Evolutionary conservation across 1,140 invertebrate species (phyloP), one percentile per base, ranked within the genome.

Genomic region (Calephelis virginiensis): DNA sequence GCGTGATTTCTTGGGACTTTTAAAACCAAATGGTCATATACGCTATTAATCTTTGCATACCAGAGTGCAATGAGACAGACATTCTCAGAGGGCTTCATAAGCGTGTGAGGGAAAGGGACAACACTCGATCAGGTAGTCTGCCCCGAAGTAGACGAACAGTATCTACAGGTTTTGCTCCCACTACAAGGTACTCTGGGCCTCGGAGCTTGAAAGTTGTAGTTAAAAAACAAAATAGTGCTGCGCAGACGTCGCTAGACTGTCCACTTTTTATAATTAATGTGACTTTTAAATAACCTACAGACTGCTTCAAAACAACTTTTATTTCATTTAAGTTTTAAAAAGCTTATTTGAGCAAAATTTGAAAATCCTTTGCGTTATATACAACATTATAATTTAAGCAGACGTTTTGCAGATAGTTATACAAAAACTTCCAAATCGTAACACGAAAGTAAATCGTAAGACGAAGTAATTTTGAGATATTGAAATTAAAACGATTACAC

Each of bases 21-120:
- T 85, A 89, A 89, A 89, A 89, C 78, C 89, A 83, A 91, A 91
- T 91, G 86, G 89, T 89, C 89, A 85, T 89, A 91, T 89, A 89
- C 81, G 85, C 89, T 91, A 89, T 91, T 87, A 91, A 91, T 91
- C 86, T 91, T 91, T 91, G 86, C 89, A 91, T 91, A 91, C 89
- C 89, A 91, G 89, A 83, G 83, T 85, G 78, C 70, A 80, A 76
- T 86, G 86, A 89, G 78, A 89, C 82, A 75, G 86, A 78, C 70
- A 71, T 72, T 81, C 66, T 78, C 66, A 74, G 69, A 70, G 67
- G 60, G 50, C 53, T 63, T 65, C 53, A 56, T 64, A 14, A 63
- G 67, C 66, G 10, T 66, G 80, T 28, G 89, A 73, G 82, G 64
- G 85, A 91, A 84, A 89, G 82, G 81, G 89, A 91, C 86, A 66